Evolutionary conservation across 2,797 vertebrate species (phyloP).

Genomic region (Toxotes lorentzi): DNA sequence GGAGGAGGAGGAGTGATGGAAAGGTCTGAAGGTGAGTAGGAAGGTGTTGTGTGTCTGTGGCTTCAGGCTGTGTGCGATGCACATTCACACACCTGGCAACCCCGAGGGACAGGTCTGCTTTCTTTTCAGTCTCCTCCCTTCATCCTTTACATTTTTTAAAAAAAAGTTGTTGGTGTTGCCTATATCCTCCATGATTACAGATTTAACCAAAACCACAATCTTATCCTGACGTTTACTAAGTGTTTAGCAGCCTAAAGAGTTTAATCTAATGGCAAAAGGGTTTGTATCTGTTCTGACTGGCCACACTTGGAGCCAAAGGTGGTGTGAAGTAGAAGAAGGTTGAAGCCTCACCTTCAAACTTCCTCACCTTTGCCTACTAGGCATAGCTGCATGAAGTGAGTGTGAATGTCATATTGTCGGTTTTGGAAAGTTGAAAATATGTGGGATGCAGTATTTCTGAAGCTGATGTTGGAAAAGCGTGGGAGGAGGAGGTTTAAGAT

Average conservation of each 20-base stretch:
- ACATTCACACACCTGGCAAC: constrained; percentile 62
- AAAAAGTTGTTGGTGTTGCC: too few relatives aligned
- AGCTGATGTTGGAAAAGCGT: background rate
- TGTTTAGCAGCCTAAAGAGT: too few relatives aligned
- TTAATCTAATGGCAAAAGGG: too few relatives aligned
- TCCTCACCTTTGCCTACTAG: background rate
- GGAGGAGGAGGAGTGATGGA: constrained; percentile 6
- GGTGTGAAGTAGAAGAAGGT: background rate
- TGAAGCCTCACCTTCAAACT: background rate
- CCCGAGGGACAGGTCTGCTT: constrained; percentile 43
- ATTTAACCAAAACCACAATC: too few relatives aligned
- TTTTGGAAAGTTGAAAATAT: background rate
- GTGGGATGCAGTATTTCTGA: background rate
- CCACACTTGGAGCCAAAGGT: too few relatives aligned
- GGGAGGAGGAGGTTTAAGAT: background rate
- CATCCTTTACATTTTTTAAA: background rate
- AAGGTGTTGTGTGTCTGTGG: constrained; percentile 55
- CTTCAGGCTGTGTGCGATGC: constrained; percentile 41
- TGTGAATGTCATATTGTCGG: background rate
- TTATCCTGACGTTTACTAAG: too few relatives aligned
- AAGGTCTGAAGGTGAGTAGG: constrained; percentile 27
- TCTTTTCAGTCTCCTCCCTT: background rate
- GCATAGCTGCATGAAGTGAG: background rate
- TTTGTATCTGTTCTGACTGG: too few relatives aligned
- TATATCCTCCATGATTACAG: background rate